phyloP scores from a whole-genome alignment of 2,797 vertebrate species.

The Oceanodroma leucorhoa region DNA sequence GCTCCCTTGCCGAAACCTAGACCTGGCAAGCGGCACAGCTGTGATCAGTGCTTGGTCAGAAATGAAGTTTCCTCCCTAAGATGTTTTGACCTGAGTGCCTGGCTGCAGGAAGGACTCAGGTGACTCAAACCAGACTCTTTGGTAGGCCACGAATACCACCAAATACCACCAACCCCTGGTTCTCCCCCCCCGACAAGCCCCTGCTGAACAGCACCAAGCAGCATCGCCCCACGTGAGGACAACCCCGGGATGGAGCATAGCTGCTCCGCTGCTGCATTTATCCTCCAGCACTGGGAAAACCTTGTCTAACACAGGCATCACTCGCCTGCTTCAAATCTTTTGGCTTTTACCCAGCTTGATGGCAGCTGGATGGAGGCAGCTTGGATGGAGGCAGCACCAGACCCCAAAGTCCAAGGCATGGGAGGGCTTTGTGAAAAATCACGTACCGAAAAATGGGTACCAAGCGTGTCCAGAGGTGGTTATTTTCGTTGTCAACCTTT shows the following conservation, averaged over 20 bases:
- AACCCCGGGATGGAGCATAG: rapidly evolving
- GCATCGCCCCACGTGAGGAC: rapidly evolving
- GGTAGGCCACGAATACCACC: not conserved
- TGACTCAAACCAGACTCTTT: not conserved
- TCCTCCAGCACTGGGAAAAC: not conserved
- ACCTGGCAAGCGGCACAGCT: not conserved
- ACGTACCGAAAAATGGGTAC: not conserved
- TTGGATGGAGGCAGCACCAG: not conserved
- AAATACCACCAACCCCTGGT: not conserved
- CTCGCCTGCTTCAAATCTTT: not conserved
- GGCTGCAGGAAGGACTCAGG: not conserved
- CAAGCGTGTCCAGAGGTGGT: not conserved
- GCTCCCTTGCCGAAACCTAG: not conserved
- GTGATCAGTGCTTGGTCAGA: not conserved
- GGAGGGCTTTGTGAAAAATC: not conserved
- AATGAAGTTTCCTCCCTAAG: not conserved
- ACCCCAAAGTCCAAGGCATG: not conserved
- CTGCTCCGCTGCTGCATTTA: not conserved
- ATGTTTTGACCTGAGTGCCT: not conserved
- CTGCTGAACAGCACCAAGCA: not conserved
- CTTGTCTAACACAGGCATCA: not conserved
- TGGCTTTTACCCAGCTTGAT: not conserved
- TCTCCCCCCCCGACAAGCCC: rapidly evolving
- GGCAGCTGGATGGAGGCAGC: not conserved
- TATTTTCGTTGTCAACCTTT: not conserved